A percentile compares a stretch with the other conserved stretches of the same genome.
These are phyloP conservation scores for Psittacus erithacus DNA, from an alignment of 2,113 vertebrate genomes.

Conservation along the genomic window DNA sequence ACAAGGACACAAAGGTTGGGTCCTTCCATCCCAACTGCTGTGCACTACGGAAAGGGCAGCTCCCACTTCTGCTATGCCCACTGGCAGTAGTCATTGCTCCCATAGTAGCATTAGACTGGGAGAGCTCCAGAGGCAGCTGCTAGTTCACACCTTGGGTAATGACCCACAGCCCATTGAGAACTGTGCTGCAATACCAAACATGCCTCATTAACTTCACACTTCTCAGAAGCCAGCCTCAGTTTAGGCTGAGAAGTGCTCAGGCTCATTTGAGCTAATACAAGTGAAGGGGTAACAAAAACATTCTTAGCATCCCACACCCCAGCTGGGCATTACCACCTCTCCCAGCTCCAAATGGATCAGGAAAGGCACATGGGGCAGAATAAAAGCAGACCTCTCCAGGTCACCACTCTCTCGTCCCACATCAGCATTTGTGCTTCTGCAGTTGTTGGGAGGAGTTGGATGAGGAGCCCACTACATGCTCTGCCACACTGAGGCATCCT, in stretches of 20 bases:
- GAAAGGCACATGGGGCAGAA: neutral
- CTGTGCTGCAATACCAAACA: neutral
- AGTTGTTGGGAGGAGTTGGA: neutral
- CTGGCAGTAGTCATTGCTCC: neutral
- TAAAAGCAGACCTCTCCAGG: neutral
- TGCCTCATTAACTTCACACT: neutral
- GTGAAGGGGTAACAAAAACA: neutral
- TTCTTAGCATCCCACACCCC: neutral
- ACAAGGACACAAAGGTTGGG: fast-evolving
- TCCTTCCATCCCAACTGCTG: neutral
- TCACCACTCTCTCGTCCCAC: neutral
- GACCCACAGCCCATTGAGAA: neutral
- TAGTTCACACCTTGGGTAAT: neutral
- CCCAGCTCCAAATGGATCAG: neutral
- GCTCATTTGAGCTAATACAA: neutral
- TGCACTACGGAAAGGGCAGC: neutral
- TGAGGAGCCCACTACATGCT: neutral
- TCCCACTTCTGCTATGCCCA: neutral
- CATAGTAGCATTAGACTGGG: neutral
- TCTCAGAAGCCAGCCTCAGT: neutral
- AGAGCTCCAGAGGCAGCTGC: neutral
- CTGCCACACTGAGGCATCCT: neutral
- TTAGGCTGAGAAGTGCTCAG: neutral
- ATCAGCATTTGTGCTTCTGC: neutral
- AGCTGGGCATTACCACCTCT: neutral